phyloP scores from a whole-genome alignment of 2,888 invertebrate species.

The Calliopum simillimum region DNA sequence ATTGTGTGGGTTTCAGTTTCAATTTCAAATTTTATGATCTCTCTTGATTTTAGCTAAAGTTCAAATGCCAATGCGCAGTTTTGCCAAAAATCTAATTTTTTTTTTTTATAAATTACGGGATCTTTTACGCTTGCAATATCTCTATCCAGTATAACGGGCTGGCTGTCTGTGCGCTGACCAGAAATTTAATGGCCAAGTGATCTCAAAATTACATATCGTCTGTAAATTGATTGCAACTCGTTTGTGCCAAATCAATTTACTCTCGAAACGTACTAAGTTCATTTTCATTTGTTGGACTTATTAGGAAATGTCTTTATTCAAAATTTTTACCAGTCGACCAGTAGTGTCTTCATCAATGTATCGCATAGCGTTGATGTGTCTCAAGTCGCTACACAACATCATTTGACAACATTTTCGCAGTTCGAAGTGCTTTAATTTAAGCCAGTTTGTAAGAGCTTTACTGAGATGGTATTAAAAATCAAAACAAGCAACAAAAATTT shows the following conservation, averaged over 20 bases:
- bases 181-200: too few species aligned
- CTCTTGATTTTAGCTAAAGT: slow-evolving; percentile 16
- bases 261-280: too few species aligned
- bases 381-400: slow-evolving; percentile 22
- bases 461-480: too few species aligned
- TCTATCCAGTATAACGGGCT: slow-evolving; percentile 33
- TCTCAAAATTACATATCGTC: too few species aligned
- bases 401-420: slow-evolving; percentile 2
- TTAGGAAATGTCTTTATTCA: too few species aligned
- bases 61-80: slow-evolving; percentile 30
- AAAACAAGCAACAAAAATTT: too few species aligned
- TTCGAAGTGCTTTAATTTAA: slow-evolving; percentile 12
- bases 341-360: too few species aligned
- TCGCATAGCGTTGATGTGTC: slow-evolving; percentile 1
- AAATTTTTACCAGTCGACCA: too few species aligned
- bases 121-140: background rate
- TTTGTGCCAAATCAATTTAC: too few species aligned
- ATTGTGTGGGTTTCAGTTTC: background rate
- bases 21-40: too few species aligned
- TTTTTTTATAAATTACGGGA: background rate
- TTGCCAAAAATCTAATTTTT: slow-evolving; percentile 2
- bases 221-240: too few species aligned
- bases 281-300: too few species aligned
- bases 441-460: background rate
- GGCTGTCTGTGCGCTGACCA: background rate